Conservation (phyloP, 2,888 invertebrate species). For the Lepidonotus clava region DNA sequence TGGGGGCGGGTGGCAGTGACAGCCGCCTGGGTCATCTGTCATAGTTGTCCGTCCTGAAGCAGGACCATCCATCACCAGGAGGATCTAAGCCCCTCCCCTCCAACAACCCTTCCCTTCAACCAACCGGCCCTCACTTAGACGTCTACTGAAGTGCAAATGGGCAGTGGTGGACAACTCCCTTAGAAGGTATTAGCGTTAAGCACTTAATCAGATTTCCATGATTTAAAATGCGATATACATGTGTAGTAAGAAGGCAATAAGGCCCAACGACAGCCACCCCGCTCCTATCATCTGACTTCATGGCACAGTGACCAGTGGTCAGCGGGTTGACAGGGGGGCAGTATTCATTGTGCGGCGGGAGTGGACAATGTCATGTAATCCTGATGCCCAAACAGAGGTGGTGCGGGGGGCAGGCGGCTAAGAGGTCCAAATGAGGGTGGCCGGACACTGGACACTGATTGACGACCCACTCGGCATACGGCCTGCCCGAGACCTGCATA, state of each 20-base stretch:
- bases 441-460: constrained; percentile 28
- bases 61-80: neutral
- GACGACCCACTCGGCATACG: constrained; percentile 1
- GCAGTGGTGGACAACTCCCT: too few relatives aligned
- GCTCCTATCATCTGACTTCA: too few relatives aligned
- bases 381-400: neutral
- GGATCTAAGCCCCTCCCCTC: too few relatives aligned
- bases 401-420: neutral
- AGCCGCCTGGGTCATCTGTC: neutral
- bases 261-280: too few relatives aligned
- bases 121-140: too few relatives aligned
- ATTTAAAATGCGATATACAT: too few relatives aligned
- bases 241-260: too few relatives aligned
- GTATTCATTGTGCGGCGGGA: neutral
- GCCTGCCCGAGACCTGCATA: constrained; percentile 18
- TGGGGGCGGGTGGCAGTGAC: neutral
- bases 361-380: constrained; percentile 24
- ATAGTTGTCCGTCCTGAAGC: neutral
- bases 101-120: too few relatives aligned
- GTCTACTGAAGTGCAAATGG: too few relatives aligned
- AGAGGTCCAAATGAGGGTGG: constrained; percentile 1
- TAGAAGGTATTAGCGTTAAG: too few relatives aligned
- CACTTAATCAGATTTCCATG: too few relatives aligned
- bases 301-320: neutral
- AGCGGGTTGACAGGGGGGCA: neutral